Conservation (phyloP, 1,140 invertebrate genomes). For the Zaprionus capensis region DNA sequence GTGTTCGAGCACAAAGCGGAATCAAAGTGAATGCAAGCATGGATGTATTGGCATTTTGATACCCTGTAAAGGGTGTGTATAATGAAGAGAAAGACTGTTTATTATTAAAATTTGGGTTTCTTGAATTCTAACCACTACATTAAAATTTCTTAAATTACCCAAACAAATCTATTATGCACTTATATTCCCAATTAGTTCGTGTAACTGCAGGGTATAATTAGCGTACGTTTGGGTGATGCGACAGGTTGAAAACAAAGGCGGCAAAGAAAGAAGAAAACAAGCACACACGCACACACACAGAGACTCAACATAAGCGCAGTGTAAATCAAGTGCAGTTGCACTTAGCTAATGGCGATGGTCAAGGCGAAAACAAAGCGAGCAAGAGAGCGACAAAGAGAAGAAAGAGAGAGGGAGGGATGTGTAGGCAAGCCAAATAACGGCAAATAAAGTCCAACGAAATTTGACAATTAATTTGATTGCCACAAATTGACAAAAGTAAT, state of each 20-base stretch:
- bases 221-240: conserved; percentile 16
- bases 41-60: not conserved
- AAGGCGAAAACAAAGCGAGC: conserved; percentile 39
- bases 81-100: not conserved
- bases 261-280: conserved; percentile 20
- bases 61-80: conserved; percentile 2
- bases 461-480: conserved; percentile 67
- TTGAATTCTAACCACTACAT: too few relatives aligned
- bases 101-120: too few relatives aligned
- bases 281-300: conserved; percentile 3
- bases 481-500: conserved; percentile 50
- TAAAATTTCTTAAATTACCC: not conserved
- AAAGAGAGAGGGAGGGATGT: not conserved
- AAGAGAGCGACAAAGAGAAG: conserved; percentile 12
- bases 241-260: conserved; percentile 36
- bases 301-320: conserved; percentile 5
- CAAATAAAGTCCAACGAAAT: conserved; percentile 45
- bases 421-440: conserved; percentile 31
- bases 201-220: conserved; percentile 19
- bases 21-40: not conserved
- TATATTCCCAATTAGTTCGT: not conserved
- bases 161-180: not conserved
- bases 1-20: conserved; percentile 29
- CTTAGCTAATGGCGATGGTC: conserved; percentile 25
- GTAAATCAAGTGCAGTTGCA: conserved; percentile 60